phyloP scores from a whole-genome alignment of 1,140 invertebrate genomes.

The Hormaphis cornu region DNA sequence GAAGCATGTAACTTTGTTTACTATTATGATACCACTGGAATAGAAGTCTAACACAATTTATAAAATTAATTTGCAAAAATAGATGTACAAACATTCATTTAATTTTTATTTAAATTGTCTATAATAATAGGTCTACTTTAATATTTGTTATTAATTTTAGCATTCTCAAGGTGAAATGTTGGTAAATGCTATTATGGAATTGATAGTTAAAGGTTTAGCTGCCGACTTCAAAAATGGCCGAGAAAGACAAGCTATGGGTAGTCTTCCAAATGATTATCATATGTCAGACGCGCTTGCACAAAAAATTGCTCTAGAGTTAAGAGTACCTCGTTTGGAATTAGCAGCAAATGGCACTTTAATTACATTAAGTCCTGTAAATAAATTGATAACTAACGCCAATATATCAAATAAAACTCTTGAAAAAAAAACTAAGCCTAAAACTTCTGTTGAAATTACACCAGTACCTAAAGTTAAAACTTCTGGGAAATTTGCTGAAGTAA shows the following conservation, averaged over 20 bases:
- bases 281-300: constrained; percentile 22
- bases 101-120: too few species aligned
- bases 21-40: too few species aligned
- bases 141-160: not conserved
- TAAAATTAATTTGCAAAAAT: too few species aligned
- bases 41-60: too few species aligned
- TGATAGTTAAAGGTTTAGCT: constrained; percentile 19
- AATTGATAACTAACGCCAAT: not conserved
- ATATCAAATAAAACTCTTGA: constrained; percentile 1
- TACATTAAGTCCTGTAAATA: constrained; percentile 14
- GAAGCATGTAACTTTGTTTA: too few species aligned
- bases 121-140: too few species aligned
- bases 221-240: constrained; percentile 11
- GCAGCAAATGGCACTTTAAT: not conserved
- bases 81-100: too few species aligned
- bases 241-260: constrained; percentile 26
- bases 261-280: constrained; percentile 25
- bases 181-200: constrained; percentile 23
- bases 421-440: not conserved
- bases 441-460: not conserved
- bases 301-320: not conserved
- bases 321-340: not conserved
- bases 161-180: constrained; percentile 21
- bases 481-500: constrained; percentile 24
- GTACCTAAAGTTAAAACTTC: not conserved